Base-by-base conservation (phyloP, 2,797 vertebrate species). In the Urosaurus nigricauda region DNA sequence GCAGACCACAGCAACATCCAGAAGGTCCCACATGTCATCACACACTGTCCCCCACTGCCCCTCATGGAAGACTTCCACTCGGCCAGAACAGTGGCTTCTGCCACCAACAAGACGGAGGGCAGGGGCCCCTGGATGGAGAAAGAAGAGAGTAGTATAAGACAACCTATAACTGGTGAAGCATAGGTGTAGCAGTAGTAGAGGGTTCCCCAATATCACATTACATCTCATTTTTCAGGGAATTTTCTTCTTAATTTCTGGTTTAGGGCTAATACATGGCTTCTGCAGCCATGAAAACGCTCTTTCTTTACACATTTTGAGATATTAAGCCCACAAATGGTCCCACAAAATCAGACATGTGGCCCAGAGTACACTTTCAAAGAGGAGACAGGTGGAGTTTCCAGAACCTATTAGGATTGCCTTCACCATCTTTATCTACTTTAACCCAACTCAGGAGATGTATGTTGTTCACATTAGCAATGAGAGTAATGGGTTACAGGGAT, bases 11-110 rank as follows among this genome's bases (percentile, higher is more conserved):
- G 90, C 26, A 0, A 95, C 96, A 0, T 96, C 96, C 0, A 87
- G 92, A 29, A 96, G 93, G 56, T 96, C 96, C 96, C 96, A 96
- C 26, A 73, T 92, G 0, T 96, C 96, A 0, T 96, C 96, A 0
- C 96, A 97, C 74, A 97, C 95, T 0, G 95, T 92, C 4, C 96
- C 96, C 96, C 96, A 97, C 37, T n/a, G 91, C 0, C 95, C 95
- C 0, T 81, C 40, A 0, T 94, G 95, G 90, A 94, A 93, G 37
- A 97, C 86, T 85, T 97, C 96, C 85, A 96, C 84, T 7, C 96
- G 94, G 0, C 96, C 96, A 0, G 95, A 95, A 0, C 96, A 97
- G 70, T 91, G 95, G 0, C 94, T 95, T 2, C 79, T 60, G 0
- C 94, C 95, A 0, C 94, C 95, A 0, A 92, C 91, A 71, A 97